Evolutionary conservation across 2,888 invertebrate genomes (phyloP), one percentile per base, ranked within the genome.

Genomic region (Mesoligia furuncula): DNA sequence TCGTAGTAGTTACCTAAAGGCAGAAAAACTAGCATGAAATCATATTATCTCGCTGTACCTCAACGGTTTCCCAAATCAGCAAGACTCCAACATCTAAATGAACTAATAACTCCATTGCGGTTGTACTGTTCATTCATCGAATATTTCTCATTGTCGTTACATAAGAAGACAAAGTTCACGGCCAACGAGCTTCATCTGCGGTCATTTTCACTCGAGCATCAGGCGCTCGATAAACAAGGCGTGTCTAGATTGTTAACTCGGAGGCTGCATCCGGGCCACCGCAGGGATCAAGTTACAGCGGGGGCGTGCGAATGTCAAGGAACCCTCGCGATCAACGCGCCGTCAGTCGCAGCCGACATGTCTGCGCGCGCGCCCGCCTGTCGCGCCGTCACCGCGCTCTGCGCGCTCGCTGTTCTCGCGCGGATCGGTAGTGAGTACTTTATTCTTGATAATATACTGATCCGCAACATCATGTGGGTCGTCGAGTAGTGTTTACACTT

Each of bases 291-390:
- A 91, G 93, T 93, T 93, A 92, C 94, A 87, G 90, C 92, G 92
- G 93, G 93, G 94, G 93, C 94, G 94, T 90, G 93, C 96, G 96
- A 96, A 96, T 96, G 96, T 96, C 96, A 96, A 96, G 96, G 96
- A 96, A 96, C 96, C 94, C 95, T 94, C 90, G 91, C 88, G 86
- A 84, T 83, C 84, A 82, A 86, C 81, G 89, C 84, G 70, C 77
- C 87, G 79, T 86, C 95, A 95, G 94, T 95, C 94, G 94, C 93
- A 92, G 92, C 92, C 94, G 94, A 93, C 91, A 96, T 96, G 96
- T 93, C 93, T 93, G 94, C 95, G 94, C 93, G 94, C 89, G 93
- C 94, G 94, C 94, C 89, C 88, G 94, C 88, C 85, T 87, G 81
- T 45, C 71, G 71, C 67, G 71, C 81, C 77, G 79, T 80, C 85